Percentiles rank a stretch among this genome's conserved stretches.
Evolutionary conservation across 2,797 vertebrate species (phyloP).

Genomic region (Chloroceryle amazona): DNA sequence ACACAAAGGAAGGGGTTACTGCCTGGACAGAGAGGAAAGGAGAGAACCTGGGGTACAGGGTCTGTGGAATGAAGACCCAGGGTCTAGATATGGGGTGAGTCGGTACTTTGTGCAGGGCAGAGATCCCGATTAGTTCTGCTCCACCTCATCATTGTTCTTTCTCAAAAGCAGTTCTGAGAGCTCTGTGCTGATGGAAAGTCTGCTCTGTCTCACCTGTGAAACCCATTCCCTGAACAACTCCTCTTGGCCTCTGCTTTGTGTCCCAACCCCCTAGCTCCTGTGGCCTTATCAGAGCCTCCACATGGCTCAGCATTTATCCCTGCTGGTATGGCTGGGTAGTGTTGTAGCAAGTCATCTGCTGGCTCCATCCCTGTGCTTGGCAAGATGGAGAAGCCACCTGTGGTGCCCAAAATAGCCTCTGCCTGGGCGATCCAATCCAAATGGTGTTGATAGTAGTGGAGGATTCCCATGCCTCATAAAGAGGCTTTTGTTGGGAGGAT

Average conservation of each 20-base stretch:
- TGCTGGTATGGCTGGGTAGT: neutral
- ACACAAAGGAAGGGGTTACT: neutral
- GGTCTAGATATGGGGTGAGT: neutral
- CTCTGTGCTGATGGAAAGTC: neutral
- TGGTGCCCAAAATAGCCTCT: slow-evolving; percentile 57
- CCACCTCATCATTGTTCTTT: neutral
- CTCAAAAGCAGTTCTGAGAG: neutral
- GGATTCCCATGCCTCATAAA: slow-evolving; percentile 60
- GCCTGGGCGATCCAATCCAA: slow-evolving; percentile 27
- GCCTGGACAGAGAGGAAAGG: neutral
- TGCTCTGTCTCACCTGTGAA: neutral
- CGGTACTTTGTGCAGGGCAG: neutral
- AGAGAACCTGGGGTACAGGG: neutral
- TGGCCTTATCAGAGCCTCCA: neutral
- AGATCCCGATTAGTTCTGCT: neutral
- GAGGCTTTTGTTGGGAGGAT: slow-evolving; percentile 64
- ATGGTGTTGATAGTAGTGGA: neutral
- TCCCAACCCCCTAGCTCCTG: neutral
- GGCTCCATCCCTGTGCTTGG: neutral
- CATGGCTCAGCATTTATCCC: neutral
- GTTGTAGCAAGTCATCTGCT: neutral
- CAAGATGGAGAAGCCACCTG: slow-evolving; percentile 56
- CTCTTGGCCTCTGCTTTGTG: neutral
- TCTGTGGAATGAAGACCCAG: neutral
- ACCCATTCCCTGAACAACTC: neutral